Evolutionary conservation across 2,888 invertebrate species (phyloP), one percentile per base, ranked within the genome.

Genomic region (Nemurella pictetii): DNA sequence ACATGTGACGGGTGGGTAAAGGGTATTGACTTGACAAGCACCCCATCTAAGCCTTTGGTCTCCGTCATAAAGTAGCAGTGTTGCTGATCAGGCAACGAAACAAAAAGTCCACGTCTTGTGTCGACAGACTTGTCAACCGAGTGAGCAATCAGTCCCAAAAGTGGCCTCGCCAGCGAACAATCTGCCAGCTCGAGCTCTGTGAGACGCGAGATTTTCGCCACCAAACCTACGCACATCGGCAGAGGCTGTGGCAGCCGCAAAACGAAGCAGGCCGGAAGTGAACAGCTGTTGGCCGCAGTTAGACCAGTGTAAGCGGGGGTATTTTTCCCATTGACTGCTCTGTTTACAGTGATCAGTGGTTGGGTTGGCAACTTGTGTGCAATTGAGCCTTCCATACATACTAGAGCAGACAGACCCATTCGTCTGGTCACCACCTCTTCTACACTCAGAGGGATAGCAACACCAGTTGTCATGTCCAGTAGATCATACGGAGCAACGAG

Each of bases 1-100:
- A 98, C 97, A 90, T 98, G 97, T 7, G 96, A 95, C 0, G 98
- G 98, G 91, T 98, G 98, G 0, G 97, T 97, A 91, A 98, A 98
- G 0, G 98, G 97, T 85, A 99, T 95, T 86, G 95, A 95, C 83
- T 93, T 92, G 83, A 97, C 94, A 88, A 95, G 90, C 87, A 95
- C 93, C 5, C 96, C 97, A 87, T 95, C 94, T 90, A 96, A 91
- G 32, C 93, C 93, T 86, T 94, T 94, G 86, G 95, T 94, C 89
- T 97, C 96, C 30, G 97, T 97, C 91, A 98, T 93, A 90, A 97
- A 97, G 90, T 98, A 99, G 89, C 97, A 97, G 89, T 99, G 98
- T 85, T 95, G 95, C 90, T 98, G 98, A 89, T 98, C 98, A 0
- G 98, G 97, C 80, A 99, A 91, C 85, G 95, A 95, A 96, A 98